Conservation (phyloP, 2,888 invertebrate genomes). For the Microplitis manilae region DNA sequence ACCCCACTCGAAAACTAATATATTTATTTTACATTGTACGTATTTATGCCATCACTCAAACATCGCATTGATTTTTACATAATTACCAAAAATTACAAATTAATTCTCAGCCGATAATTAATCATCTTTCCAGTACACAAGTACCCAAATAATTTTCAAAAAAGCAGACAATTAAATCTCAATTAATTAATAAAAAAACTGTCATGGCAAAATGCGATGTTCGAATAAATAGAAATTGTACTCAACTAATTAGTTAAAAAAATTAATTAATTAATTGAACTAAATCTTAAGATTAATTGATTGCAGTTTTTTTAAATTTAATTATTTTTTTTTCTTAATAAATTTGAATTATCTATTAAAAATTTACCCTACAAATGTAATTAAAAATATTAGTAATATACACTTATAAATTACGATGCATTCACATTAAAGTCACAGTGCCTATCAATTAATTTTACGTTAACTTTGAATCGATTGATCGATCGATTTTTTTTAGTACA, state of each 20-base stretch:
- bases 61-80: background rate
- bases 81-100: background rate
- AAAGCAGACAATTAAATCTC: background rate
- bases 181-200: background rate
- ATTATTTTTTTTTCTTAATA: background rate
- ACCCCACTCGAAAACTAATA: no score
- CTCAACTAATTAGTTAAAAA: background rate
- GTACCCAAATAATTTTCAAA: background rate
- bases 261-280: no score
- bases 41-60: background rate
- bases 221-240: background rate
- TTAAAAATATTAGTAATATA: background rate
- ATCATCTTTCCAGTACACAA: no score
- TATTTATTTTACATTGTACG: background rate
- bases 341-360: background rate
- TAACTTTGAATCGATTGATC: background rate
- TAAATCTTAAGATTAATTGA: no score
- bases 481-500: background rate
- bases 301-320: no score
- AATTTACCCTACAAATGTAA: background rate
- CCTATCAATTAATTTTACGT: background rate
- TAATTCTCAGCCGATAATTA: no score
- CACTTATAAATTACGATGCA: background rate
- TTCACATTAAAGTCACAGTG: background rate
- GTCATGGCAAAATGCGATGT: background rate